Conservation (phyloP, 2,113 vertebrate species). For the Tretioscincus oriximinensis region DNA sequence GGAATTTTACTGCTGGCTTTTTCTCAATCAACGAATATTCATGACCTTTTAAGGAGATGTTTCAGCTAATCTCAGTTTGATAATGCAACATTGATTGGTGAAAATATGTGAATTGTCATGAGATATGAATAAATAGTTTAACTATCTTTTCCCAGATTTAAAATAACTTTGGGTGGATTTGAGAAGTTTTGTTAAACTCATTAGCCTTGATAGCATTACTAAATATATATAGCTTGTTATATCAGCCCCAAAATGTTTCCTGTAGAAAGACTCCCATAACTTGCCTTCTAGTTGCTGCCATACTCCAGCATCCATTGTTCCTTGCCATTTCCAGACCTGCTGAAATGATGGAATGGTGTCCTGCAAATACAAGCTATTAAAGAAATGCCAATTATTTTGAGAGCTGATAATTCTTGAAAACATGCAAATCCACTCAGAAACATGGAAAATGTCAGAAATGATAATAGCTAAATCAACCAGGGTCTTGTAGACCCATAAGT, state of each 20-base stretch:
- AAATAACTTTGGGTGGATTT: not conserved
- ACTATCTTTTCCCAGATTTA: not conserved
- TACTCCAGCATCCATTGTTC: too few relatives aligned
- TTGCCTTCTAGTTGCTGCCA: too few relatives aligned
- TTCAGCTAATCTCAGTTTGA: not conserved
- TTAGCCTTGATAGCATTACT: not conserved
- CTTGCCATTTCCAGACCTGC: too few relatives aligned
- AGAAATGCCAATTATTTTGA: too few relatives aligned
- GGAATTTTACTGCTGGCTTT: not conserved
- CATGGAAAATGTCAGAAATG: too few relatives aligned
- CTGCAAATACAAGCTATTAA: too few relatives aligned
- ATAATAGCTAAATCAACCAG: too few relatives aligned
- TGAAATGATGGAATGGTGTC: too few relatives aligned
- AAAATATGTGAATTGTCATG: not conserved
- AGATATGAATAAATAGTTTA: not conserved
- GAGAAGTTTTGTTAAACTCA: not conserved
- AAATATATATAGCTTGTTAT: not conserved
- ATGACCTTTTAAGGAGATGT: not conserved
- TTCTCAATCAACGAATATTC: not conserved
- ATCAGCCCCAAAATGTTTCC: not conserved
- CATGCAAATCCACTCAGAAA: too few relatives aligned
- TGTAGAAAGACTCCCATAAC: not conserved
- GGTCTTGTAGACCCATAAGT: too few relatives aligned
- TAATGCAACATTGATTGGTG: not conserved
- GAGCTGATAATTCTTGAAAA: too few relatives aligned